Conservation (phyloP, 2,888 invertebrate species). For the Morpho achilles region DNA sequence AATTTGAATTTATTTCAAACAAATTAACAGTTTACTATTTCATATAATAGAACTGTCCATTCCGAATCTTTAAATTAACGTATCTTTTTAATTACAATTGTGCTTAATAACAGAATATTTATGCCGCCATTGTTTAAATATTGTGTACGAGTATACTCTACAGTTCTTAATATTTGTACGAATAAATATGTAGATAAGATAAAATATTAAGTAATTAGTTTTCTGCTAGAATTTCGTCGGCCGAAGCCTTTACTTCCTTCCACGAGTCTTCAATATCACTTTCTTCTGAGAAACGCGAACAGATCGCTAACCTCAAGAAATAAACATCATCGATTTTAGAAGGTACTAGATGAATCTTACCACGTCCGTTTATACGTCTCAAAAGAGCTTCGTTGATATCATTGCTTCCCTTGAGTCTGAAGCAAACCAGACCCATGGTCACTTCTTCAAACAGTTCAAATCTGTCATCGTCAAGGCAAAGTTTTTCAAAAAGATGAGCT, state of each 20-base stretch:
- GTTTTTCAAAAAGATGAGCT: constrained; percentile 91
- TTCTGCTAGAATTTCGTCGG: constrained; percentile 81
- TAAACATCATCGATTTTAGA: constrained; percentile 90
- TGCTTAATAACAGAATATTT: too few species aligned
- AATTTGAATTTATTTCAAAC: too few species aligned
- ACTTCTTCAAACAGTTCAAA: constrained; percentile 95
- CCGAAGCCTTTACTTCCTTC: constrained; percentile 89
- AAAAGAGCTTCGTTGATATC: constrained; percentile 89
- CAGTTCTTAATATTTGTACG: too few species aligned
- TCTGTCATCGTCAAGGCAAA: constrained; percentile 86
- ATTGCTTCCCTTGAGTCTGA: constrained; percentile 92
- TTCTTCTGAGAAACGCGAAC: constrained; percentile 89
- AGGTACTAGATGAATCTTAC: constrained; percentile 95
- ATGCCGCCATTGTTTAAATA: too few species aligned
- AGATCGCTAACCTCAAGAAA: constrained; percentile 93
- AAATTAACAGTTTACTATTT: too few species aligned
- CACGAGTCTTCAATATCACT: constrained; percentile 92
- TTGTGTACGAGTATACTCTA: too few species aligned
- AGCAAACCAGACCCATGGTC: constrained; percentile 97
- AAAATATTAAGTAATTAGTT: constrained; percentile 18
- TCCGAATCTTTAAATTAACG: too few species aligned
- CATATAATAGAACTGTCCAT: too few species aligned
- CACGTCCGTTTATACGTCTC: constrained; percentile 91
- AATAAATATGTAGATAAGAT: neutral
- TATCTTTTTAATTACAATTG: too few species aligned